phyloP scores from a whole-genome alignment of 2,113 vertebrate species.

The Scopus umbretta region DNA sequence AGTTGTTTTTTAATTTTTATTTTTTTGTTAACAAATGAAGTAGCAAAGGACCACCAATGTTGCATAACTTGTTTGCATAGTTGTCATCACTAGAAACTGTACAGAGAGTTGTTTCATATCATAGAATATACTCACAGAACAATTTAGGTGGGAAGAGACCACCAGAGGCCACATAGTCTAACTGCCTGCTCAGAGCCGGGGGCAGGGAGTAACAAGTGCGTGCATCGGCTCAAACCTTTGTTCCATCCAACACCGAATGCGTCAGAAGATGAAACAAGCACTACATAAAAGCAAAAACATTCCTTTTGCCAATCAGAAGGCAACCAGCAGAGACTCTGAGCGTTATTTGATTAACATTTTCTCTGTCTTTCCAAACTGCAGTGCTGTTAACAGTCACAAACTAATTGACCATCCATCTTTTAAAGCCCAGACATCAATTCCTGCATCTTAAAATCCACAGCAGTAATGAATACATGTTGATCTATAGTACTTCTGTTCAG shows the following conservation, averaged over 20 bases:
- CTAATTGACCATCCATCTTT: neutral
- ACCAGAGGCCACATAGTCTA: neutral
- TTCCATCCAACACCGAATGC: neutral
- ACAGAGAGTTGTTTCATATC: neutral
- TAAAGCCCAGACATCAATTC: neutral
- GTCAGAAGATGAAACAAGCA: neutral
- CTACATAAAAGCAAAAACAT: neutral
- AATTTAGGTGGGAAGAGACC: neutral
- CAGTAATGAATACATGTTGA: neutral
- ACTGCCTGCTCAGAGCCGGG: neutral
- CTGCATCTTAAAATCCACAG: neutral
- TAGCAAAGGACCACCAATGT: neutral
- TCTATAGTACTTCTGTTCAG: neutral
- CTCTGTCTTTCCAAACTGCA: neutral
- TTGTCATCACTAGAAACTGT: neutral
- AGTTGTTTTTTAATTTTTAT: neutral
- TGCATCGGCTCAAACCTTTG: neutral
- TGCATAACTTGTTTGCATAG: neutral
- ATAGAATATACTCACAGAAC: neutral
- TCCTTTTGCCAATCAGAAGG: neutral
- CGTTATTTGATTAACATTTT: neutral
- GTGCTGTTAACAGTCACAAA: neutral
- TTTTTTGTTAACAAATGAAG: neutral
- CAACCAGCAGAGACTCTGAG: neutral
- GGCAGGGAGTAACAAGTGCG: fast-evolving